phyloP scores from a whole-genome alignment of 2,888 invertebrate species.

The Chrysotoxum bicinctum region DNA sequence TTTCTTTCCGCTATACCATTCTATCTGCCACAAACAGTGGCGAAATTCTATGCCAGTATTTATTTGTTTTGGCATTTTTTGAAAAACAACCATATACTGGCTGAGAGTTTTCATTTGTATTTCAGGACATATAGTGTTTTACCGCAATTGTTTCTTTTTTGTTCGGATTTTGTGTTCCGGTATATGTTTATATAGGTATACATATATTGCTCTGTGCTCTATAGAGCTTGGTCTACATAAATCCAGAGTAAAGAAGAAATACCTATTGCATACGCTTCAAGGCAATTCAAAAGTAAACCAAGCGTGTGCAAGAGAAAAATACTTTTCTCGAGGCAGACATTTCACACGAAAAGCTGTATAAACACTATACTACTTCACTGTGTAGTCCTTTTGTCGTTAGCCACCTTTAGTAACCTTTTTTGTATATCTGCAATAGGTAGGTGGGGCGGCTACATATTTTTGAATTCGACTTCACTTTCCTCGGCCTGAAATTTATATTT shows the following conservation, averaged over 20 bases:
- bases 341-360: slow-evolving; percentile 53
- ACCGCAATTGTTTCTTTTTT: background rate
- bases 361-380: slow-evolving; percentile 49
- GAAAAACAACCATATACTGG: background rate
- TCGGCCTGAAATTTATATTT: background rate
- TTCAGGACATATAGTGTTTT: background rate
- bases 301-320: slow-evolving; percentile 6
- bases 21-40: background rate
- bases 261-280: slow-evolving; percentile 51
- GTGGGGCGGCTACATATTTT: too few relatives aligned
- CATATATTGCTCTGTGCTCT: background rate
- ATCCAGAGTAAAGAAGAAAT: slow-evolving; percentile 29
- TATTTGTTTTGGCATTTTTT: slow-evolving; percentile 8
- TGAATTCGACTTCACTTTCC: background rate
- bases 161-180: background rate
- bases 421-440: background rate
- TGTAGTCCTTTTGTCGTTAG: slow-evolving; percentile 45
- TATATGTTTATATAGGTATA: background rate
- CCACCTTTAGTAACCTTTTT: background rate
- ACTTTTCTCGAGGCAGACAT: slow-evolving; percentile 56
- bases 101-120: background rate
- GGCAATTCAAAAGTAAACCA: slow-evolving; percentile 55
- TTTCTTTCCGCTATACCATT: background rate
- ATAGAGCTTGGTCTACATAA: slow-evolving; percentile 42
- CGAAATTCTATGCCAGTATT: background rate